Base-by-base conservation (phyloP, 2,888 invertebrate genomes). In the Calameuta filiformis region DNA sequence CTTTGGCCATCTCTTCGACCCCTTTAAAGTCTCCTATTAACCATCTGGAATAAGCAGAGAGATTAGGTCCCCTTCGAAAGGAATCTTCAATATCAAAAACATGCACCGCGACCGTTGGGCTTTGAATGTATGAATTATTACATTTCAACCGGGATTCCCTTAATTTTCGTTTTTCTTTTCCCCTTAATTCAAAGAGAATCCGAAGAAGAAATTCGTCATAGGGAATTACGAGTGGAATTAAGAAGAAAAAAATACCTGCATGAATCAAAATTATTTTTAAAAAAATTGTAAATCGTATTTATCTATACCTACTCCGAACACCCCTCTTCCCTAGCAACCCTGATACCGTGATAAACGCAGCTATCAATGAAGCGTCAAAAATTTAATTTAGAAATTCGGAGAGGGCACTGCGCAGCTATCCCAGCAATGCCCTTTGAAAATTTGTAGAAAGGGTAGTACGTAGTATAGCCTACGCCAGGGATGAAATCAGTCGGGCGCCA, bases 41-140 rank as follows among this genome's bases (percentile, higher is more conserved):
- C 56, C 23, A 23, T 9, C 6, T 56, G 56, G 23, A 56, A 23
- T 56, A 56, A 56, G 56, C 56, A 4, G 4, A 23, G 1, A 56
- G 23, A 56, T 23, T 56, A 23, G 2, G 23, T 56, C 56, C 2
- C 9, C 2, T 56, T 82, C 75, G 76, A 80, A 79, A 77, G 83
- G 83, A 86, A 85, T 86, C 82, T 84, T 84, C 84, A 85, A 85
- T 86, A 83, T 83, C 81, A 37, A 81, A 86, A 83, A 78, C 85
- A 85, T 85, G 84, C 83, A 77, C 77, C 73, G 77, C 79, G 35
- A 68, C 77, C 75, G 77, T 83, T 81, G 81, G 77, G 78, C 82
- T 85, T 79, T 85, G 81, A 80, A 84, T 85, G 85, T 81, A 81
- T 81, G 83, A 86, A 85, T 86, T 86, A 85, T 87, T 80, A 81